These are phyloP conservation scores for Pristionchus arcanus DNA, from an alignment of 2,888 invertebrate species.

Conservation along the genomic window DNA sequence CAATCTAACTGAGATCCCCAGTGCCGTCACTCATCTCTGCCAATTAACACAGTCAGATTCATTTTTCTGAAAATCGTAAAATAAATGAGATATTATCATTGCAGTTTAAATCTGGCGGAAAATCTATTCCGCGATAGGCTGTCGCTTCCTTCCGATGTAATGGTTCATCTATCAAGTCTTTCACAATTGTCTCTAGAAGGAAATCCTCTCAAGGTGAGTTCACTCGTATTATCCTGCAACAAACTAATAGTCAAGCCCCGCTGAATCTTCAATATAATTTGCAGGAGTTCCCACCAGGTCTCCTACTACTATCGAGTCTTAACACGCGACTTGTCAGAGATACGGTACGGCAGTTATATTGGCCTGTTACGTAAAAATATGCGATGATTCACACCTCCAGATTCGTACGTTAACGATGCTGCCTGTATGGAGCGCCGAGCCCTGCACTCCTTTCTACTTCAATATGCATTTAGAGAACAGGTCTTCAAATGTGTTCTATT, in stretches of 20 bases:
- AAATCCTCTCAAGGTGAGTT: slow-evolving; percentile 64
- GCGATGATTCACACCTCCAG: slow-evolving; percentile 47
- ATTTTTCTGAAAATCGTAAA: background rate
- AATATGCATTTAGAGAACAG: slow-evolving; percentile 71
- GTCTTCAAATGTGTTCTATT: slow-evolving; percentile 52
- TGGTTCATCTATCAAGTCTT: slow-evolving; percentile 64
- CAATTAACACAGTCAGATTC: slow-evolving; percentile 65
- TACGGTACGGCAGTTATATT: slow-evolving; percentile 58
- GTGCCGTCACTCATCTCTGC: slow-evolving; percentile 72
- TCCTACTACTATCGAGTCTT: slow-evolving; percentile 65
- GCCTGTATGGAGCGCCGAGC: slow-evolving; percentile 74
- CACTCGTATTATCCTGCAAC: slow-evolving; percentile 2
- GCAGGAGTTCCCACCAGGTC: slow-evolving; percentile 68
- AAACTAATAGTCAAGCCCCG: background rate
- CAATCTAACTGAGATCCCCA: slow-evolving; percentile 71
- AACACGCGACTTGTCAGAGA: slow-evolving; percentile 65
- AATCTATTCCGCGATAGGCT: slow-evolving; percentile 63
- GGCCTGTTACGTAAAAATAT: background rate
- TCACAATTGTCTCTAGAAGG: slow-evolving; percentile 67
- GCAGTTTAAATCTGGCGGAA: slow-evolving; percentile 62
- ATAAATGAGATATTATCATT: background rate
- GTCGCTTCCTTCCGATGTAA: slow-evolving; percentile 66
- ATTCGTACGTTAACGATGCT: slow-evolving; percentile 65
- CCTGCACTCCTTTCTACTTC: slow-evolving; percentile 76
- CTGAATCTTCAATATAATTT: slow-evolving; percentile 16